A percentile compares a stretch with the other conserved stretches of the same genome.
These are phyloP conservation scores for Chlorops oryzae DNA, from an alignment of 1,140 invertebrate genomes.

Conservation along the genomic window DNA sequence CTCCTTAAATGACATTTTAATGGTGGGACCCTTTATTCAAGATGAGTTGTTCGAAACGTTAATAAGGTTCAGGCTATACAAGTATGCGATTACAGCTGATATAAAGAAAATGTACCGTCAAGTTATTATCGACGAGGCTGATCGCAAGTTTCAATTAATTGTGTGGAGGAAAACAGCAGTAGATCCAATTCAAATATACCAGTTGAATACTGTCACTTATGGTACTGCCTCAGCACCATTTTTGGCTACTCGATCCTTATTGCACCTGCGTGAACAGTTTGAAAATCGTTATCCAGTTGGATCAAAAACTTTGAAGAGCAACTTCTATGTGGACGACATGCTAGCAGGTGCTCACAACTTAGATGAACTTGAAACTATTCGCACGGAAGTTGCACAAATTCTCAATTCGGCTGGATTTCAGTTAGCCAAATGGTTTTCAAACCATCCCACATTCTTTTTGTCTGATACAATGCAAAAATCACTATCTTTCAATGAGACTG, in stretches of 20 bases:
- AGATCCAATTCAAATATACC: constrained; percentile 16
- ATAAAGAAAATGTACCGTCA: constrained; percentile 38
- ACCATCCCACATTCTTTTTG: background rate
- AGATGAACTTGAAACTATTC: background rate
- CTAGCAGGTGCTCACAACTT: background rate
- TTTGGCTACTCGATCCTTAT: constrained; percentile 30
- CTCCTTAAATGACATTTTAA: constrained; percentile 20
- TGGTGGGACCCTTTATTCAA: constrained; percentile 15
- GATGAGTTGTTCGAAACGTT: constrained; percentile 29
- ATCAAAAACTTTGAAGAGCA: constrained; percentile 26
- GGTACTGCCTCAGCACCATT: constrained; percentile 40
- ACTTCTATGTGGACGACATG: constrained; percentile 12
- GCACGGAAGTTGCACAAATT: background rate
- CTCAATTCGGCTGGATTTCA: background rate
- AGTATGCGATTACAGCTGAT: constrained; percentile 23
- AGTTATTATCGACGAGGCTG: constrained; percentile 19
- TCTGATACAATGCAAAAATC: background rate
- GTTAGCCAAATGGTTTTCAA: constrained; percentile 6
- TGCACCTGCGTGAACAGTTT: constrained; percentile 29
- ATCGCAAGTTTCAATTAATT: constrained; percentile 36
- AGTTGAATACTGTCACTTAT: constrained; percentile 29
- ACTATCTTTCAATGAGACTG: background rate
- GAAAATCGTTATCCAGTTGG: constrained; percentile 20
- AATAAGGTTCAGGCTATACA: constrained; percentile 40
- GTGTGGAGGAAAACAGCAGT: constrained; percentile 32